Evolutionary conservation across 2,797 vertebrate species (phyloP).

Genomic region (Onychomys leucogaster): DNA sequence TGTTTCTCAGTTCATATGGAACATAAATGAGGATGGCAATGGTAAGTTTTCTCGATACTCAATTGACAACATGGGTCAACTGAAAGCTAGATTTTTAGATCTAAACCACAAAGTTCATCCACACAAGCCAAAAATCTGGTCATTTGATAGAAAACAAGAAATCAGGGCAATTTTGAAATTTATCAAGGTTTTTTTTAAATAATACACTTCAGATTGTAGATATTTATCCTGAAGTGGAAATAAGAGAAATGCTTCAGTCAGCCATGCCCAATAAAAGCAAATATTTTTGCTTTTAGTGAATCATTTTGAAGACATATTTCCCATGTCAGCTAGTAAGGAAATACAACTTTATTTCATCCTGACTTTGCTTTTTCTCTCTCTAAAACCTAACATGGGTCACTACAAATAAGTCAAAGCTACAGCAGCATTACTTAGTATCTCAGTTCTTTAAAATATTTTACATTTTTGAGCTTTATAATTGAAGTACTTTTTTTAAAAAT

Average conservation of each 20-base stretch:
- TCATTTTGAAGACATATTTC: constrained; percentile 26
- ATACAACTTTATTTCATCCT: constrained; percentile 20
- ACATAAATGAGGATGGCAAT: background rate
- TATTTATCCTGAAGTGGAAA: background rate
- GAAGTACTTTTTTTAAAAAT: background rate
- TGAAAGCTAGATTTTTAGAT: background rate
- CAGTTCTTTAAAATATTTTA: background rate
- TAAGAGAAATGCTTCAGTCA: constrained; percentile 4
- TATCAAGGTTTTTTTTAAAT: constrained; percentile 14
- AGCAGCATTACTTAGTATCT: constrained; percentile 19
- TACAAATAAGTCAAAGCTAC: constrained; percentile 45
- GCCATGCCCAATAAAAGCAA: background rate
- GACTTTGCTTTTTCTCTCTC: constrained; percentile 19
- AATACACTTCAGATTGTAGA: background rate
- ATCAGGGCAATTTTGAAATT: constrained; percentile 19
- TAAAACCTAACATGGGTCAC: background rate
- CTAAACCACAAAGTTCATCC: background rate
- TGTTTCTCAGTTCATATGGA: constrained; percentile 17
- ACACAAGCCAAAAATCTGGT: background rate
- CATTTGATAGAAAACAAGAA: constrained; percentile 24
- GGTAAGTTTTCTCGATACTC: constrained; percentile 10
- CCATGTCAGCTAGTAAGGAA: constrained; percentile 26
- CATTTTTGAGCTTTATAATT: background rate
- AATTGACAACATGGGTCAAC: background rate
- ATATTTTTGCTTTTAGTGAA: constrained; percentile 4